These are phyloP conservation scores for Coryphaenoides rupestris DNA, from an alignment of 2,113 vertebrate species.

Conservation along the genomic window DNA sequence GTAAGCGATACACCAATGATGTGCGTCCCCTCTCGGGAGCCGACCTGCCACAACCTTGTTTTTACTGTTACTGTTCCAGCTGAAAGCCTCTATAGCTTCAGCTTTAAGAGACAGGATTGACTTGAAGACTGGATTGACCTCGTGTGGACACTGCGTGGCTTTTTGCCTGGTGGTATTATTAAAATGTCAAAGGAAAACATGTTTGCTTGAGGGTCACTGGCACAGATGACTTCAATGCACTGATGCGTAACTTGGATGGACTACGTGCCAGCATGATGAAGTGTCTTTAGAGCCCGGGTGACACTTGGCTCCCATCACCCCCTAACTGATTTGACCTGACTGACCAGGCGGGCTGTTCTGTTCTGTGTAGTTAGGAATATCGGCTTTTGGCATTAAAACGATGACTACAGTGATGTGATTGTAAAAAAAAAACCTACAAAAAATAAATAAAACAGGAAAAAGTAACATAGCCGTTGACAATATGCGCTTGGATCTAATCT, in stretches of 20 bases:
- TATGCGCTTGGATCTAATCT: too few relatives aligned
- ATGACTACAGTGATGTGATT: too few relatives aligned
- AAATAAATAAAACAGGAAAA: too few relatives aligned
- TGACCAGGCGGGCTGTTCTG: too few relatives aligned
- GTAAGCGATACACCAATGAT: slow-evolving; percentile 23
- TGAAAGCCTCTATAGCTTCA: slow-evolving; percentile 14
- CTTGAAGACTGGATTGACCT: too few relatives aligned
- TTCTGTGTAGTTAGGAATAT: too few relatives aligned
- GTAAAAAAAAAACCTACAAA: too few relatives aligned
- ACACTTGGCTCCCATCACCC: slow-evolving; percentile 15
- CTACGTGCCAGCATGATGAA: slow-evolving; percentile 16
- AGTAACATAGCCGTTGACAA: too few relatives aligned
- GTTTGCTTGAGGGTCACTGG: slow-evolving; percentile 21
- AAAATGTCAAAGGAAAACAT: slow-evolving; percentile 30
- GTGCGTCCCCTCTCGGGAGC: slow-evolving; percentile 22
- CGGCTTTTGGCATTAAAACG: background rate
- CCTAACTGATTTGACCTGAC: too few relatives aligned
- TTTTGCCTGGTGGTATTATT: too few relatives aligned
- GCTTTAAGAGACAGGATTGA: too few relatives aligned
- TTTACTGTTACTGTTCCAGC: slow-evolving; percentile 25
- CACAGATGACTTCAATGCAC: slow-evolving; percentile 21
- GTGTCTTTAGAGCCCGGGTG: slow-evolving; percentile 17
- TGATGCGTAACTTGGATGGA: slow-evolving; percentile 23
- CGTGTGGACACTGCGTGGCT: too few relatives aligned
- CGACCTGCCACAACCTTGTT: slow-evolving; percentile 13